Evolutionary conservation across 2,797 vertebrate species (phyloP).

Genomic region (Pseudomugil gertrudae): DNA sequence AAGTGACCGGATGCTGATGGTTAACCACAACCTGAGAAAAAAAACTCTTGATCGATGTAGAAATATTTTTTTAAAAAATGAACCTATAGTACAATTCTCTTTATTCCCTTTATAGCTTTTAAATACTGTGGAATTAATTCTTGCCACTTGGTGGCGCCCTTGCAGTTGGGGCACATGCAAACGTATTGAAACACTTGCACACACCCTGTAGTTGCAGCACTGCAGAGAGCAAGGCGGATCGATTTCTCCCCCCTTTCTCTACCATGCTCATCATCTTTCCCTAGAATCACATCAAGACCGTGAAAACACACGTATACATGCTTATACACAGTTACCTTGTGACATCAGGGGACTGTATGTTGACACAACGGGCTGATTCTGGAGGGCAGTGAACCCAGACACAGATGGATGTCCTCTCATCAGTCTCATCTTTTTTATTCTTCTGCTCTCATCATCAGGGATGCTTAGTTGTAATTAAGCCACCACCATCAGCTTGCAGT

Average conservation of each 20-base stretch:
- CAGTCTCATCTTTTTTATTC: background rate
- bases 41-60: background rate
- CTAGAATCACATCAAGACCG: conserved; percentile 38
- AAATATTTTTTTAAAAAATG: background rate
- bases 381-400: background rate
- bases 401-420: conserved; percentile 17
- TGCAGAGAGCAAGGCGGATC: conserved; percentile 73
- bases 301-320: conserved; percentile 35
- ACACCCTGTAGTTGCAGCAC: conserved; percentile 77
- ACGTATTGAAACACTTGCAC: conserved; percentile 60
- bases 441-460: conserved; percentile 8
- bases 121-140: conserved; percentile 22
- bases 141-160: conserved; percentile 74
- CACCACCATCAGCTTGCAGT: conserved; percentile 1
- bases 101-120: background rate
- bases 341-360: conserved; percentile 8
- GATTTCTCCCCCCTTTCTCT: conserved; percentile 26
- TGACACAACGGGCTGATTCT: conserved; percentile 3
- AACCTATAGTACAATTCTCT: background rate
- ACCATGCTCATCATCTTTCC: conserved; percentile 13
- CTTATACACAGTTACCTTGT: conserved; percentile 14
- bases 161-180: conserved; percentile 57
- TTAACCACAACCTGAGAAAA: conserved; percentile 27
- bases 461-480: conserved; percentile 12
- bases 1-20: conserved; percentile 9